Evolutionary conservation across 2,113 vertebrate species (phyloP).

Genomic region (Mus pahari): DNA sequence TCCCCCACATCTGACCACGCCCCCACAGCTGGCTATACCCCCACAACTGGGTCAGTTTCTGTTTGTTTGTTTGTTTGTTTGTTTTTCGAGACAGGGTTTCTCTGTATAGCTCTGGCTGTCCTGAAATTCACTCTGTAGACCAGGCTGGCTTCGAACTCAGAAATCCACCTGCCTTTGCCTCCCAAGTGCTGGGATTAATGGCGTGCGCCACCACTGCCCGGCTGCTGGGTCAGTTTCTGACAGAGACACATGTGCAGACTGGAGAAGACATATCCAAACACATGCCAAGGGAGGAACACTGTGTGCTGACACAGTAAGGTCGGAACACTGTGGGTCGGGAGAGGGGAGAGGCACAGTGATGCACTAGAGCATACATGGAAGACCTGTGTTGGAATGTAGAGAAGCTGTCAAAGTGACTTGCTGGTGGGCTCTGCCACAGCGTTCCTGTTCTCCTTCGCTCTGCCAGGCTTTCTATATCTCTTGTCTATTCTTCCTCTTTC

Average conservation of each 20-base stretch:
- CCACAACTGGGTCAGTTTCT: too few species aligned
- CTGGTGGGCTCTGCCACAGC: fast-evolving
- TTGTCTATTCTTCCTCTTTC: neutral
- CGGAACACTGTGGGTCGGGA: fast-evolving
- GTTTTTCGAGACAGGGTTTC: too few species aligned
- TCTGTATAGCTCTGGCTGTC: too few species aligned
- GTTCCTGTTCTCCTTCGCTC: neutral
- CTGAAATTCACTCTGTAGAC: too few species aligned
- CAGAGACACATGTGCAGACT: neutral
- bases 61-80: too few species aligned
- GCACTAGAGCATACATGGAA: neutral
- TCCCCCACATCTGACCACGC: too few species aligned
- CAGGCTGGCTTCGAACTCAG: too few species aligned
- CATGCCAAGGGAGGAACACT: neutral
- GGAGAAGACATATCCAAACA: neutral
- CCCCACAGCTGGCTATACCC: too few species aligned
- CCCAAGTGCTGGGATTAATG: too few species aligned
- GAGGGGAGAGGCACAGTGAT: too few species aligned
- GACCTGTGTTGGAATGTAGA: neutral
- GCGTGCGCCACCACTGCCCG: too few species aligned
- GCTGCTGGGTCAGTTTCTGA: neutral
- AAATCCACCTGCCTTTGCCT: too few species aligned
- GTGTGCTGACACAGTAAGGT: neutral
- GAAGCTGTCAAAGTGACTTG: neutral
- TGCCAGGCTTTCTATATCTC: neutral